A percentile compares a stretch with the other conserved stretches of the same genome.
These are phyloP conservation scores for Periophthalmodon schlosseri DNA, from an alignment of 2,113 vertebrate genomes.

Conservation along the genomic window DNA sequence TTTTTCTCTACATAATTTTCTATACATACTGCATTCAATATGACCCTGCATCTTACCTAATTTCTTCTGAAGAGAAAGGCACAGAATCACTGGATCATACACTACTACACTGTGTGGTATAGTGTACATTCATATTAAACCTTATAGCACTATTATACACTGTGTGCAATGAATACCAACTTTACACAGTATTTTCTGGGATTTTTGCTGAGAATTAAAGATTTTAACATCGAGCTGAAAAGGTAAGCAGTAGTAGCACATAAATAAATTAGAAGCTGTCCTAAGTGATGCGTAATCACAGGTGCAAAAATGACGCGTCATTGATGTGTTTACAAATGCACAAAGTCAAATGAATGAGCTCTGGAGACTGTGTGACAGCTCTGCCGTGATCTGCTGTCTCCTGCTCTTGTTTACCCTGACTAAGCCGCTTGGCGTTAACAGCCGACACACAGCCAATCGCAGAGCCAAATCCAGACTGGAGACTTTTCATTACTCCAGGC, in stretches of 20 bases:
- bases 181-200: not conserved
- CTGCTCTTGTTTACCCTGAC: conserved; percentile 45
- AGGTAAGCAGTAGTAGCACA: not conserved
- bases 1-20: not conserved
- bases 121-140: not conserved
- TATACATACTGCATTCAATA: not conserved
- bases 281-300: conserved; percentile 24
- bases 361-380: conserved; percentile 39
- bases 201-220: not conserved
- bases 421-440: conserved; percentile 55
- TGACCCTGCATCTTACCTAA: not conserved
- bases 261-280: conserved; percentile 11
- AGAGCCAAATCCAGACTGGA: conserved; percentile 43
- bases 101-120: not conserved
- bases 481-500: conserved; percentile 21
- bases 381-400: conserved; percentile 39
- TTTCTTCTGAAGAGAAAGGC: not conserved
- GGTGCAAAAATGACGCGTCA: conserved; percentile 20
- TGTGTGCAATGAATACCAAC: not conserved
- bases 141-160: not conserved
- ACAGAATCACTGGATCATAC: not conserved
- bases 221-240: not conserved
- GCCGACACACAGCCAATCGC: conserved; percentile 49
- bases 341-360: conserved; percentile 28
- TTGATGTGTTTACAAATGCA: conserved; percentile 16